Conservation (phyloP, 2,888 invertebrate genomes). For the Conchocele bisecta region DNA sequence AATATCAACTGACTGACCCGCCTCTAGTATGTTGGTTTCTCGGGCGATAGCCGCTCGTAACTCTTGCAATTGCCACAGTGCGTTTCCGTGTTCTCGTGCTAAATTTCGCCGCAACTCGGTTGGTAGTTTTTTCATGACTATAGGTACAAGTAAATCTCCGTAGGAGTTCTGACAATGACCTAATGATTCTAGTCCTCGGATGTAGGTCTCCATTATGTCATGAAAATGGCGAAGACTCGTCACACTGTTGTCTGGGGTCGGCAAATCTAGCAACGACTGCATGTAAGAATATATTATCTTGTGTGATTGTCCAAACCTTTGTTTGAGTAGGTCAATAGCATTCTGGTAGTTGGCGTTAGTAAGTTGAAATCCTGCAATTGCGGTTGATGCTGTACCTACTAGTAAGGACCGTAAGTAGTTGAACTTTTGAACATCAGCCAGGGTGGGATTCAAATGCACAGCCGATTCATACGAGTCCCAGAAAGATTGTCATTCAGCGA, state of each 20-base stretch:
- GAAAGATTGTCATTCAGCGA: constrained; percentile 13
- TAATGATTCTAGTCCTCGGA: constrained; percentile 30
- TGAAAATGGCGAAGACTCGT: constrained; percentile 17
- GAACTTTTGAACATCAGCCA: constrained; percentile 7
- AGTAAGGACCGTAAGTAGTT: constrained; percentile 5
- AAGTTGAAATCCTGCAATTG: constrained; percentile 2
- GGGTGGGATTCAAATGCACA: background rate
- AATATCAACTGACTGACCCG: too few species aligned
- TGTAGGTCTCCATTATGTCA: too few species aligned
- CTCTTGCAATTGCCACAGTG: too few species aligned
- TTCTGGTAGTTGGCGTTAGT: constrained; percentile 15
- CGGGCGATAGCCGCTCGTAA: too few species aligned
- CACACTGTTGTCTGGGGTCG: background rate
- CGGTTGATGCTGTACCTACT: constrained; percentile 3
- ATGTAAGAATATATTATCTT: constrained; percentile 8
- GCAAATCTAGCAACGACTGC: constrained; percentile 19
- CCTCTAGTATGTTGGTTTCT: too few species aligned
- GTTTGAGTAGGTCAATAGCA: constrained; percentile 1
- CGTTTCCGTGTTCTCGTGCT: too few species aligned
- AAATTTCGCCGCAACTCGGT: constrained; percentile 2
- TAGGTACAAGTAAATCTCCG: constrained; percentile 13
- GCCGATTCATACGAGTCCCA: constrained; percentile 9
- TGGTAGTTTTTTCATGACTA: constrained; percentile 27
- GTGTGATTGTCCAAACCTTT: constrained; percentile 11
- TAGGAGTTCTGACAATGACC: constrained; percentile 21